Evolutionary conservation across 2,888 invertebrate species (phyloP), one percentile per base, ranked within the genome.

Genomic region (Nipponacmea schrenckii): DNA sequence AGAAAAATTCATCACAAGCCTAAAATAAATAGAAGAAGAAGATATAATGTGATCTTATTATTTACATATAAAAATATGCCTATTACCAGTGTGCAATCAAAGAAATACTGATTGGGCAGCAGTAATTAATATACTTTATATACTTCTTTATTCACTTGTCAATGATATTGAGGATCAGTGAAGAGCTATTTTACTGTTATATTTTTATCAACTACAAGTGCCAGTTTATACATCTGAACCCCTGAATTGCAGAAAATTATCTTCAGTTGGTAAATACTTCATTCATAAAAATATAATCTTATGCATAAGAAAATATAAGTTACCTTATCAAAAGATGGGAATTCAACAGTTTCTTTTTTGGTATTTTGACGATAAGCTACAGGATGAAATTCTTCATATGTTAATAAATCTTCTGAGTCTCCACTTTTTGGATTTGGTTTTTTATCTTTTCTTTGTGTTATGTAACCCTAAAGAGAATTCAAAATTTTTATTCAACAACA

Each of bases 1-100:
- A 98, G 90, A 94, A 99, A 90, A 96, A 99, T 86, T 98, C 97
- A 90, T 99, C 99, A 0, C 97, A 95, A 0, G 98, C 95, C 87
- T 90, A 84, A 85, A 73, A 75, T 74, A 65, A 45, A 71, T 12
- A 68, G 70, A 20, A 24, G 15, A 27, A 27, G 12, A 62, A 17
- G 50, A 15, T 17, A n/a, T 1, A 10, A 8, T 39, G 10, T 8
- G 5, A 5, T 39, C 39, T 8, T 8, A 39, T 10, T 8, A 8
- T 39, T 7, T 39, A 10, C 39, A 8, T 39, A 27, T 17, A 50
- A 67, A 67, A 17, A 5, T 45, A 17, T 45, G 0, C 7, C 26
- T 14, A 39, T 7, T 10, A 39, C 39, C 39, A 39, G 39, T 39
- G 39, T 2, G 39, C 39, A 39, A 39, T 39, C 1, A 39, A 10